These are phyloP conservation scores for Volucella zonaria DNA, from an alignment of 2,888 invertebrate genomes.

Conservation along the genomic window DNA sequence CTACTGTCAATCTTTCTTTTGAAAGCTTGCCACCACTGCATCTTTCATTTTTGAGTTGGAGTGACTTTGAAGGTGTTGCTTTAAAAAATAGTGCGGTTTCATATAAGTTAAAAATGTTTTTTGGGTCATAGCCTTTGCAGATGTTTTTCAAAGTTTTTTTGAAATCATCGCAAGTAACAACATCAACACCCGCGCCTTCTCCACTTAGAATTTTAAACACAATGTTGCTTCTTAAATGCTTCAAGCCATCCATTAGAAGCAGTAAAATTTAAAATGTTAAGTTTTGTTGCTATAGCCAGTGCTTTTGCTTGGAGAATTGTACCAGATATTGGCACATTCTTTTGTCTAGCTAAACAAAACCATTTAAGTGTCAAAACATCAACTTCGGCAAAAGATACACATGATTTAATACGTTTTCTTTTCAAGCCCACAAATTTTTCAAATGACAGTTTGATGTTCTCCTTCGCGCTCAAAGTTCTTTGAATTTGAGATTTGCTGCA, in stretches of 20 bases:
- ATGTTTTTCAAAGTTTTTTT: not conserved
- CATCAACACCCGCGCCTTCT: not conserved
- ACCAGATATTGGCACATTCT: constrained; percentile 28
- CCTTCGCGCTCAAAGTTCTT: too few species aligned
- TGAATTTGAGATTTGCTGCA: too few species aligned
- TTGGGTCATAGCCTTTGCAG: not conserved
- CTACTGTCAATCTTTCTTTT: too few species aligned
- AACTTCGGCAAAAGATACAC: too few species aligned
- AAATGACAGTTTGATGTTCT: too few species aligned
- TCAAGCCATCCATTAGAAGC: not conserved
- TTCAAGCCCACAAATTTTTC: too few species aligned
- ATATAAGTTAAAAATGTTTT: not conserved
- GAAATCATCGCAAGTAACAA: not conserved
- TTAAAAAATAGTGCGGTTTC: not conserved
- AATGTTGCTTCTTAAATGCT: too few species aligned
- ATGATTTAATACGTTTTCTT: too few species aligned
- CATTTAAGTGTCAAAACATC: too few species aligned
- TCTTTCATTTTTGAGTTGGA: too few species aligned
- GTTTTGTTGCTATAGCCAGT: constrained; percentile 8
- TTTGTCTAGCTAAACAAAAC: constrained; percentile 19
- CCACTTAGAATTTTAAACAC: not conserved
- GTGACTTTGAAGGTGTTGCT: not conserved
- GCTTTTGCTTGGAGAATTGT: constrained; percentile 27
- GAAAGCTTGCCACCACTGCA: too few species aligned
- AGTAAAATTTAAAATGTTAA: constrained; percentile 2